Evolutionary conservation across 2,888 invertebrate species (phyloP), one percentile per base, ranked within the genome.

Genomic region (Exephanes ischioxanthus): DNA sequence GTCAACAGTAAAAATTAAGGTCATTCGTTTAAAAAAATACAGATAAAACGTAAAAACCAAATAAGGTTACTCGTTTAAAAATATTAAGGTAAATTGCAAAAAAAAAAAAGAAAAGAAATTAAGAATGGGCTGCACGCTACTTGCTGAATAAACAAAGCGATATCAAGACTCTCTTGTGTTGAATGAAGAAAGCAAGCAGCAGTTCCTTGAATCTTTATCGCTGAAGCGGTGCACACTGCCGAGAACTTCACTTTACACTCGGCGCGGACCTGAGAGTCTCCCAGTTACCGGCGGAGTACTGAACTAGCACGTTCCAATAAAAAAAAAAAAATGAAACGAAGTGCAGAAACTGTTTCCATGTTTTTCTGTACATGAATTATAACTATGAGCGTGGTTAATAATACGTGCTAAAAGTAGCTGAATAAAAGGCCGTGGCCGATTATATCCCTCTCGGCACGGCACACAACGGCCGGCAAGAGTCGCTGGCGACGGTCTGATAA

Each of bases 1-100:
- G 95, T 95, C 86, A 93, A 37, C 63, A 0, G 1, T 30, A 33
- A 33, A 33, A 33, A 33, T 33, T 33, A 6, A 33, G 6, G 33
- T 6, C 33, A 33, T 33, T 76, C 6, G 33, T 33, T 33, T 33
- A 33, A 6, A 33, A 6, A 33, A 33, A 37, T 37, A 9, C 7
- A 37, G 5, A 5, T 5, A 37, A 37, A 37, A 9, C 9, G 37
- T 7, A 9, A 7, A 9, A 37, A 37, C 6, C 0, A 33, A 33
- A 33, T 33, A 33, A 37, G 37, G 37, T 37, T 7, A 37, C 2
- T 37, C 9, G 9, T 9, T 7, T 9, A 37, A 37, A 41, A 41
- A 41, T 6, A 41, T 41, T 41, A 11, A 41, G 7, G 33, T 33
- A 11, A 41, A 41, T 41, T 5, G 2, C 2, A 2, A 1, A 11